phyloP scores from a whole-genome alignment of 2,888 invertebrate species.

The Drosophila meridionalis region DNA sequence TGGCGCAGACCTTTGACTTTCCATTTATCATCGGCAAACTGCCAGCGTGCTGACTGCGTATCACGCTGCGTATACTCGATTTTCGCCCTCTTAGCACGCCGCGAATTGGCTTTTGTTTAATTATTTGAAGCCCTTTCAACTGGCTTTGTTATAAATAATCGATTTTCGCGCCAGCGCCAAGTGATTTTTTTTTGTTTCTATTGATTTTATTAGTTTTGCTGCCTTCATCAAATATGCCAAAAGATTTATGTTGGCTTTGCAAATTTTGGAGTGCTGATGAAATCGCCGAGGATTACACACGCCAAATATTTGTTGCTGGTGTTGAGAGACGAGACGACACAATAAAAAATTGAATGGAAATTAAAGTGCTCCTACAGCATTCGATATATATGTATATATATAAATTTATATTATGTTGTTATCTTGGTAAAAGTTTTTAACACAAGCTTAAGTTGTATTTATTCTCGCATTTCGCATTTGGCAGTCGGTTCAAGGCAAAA shows the following conservation, averaged over 20 bases:
- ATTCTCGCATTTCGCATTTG: conserved; percentile 14
- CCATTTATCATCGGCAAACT: conserved; percentile 16
- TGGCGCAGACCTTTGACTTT: conserved; percentile 10
- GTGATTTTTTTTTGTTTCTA: conserved; percentile 15
- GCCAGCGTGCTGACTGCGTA: neutral
- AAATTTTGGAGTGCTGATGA: conserved; percentile 34
- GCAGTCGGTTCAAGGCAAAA: conserved; percentile 23
- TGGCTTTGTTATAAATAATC: conserved; percentile 27
- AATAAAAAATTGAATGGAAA: conserved; percentile 19
- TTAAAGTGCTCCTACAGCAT: neutral
- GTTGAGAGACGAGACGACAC: neutral
- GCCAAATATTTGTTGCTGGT: conserved; percentile 11
- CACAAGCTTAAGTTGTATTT: conserved; percentile 37
- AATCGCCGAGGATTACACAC: conserved; percentile 44
- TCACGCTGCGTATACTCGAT: conserved; percentile 42
- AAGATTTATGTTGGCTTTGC: conserved; percentile 34
- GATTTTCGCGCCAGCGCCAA: conserved; percentile 11
- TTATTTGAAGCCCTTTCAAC: conserved; percentile 14
- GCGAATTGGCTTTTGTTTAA: conserved; percentile 23
- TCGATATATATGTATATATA: conserved; percentile 18
- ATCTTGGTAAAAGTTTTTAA: conserved; percentile 10
- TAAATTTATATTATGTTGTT: neutral
- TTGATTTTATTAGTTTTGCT: conserved; percentile 12
- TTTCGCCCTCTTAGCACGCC: conserved; percentile 11
- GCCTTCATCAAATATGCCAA: conserved; percentile 34